A percentile compares a stretch with the other conserved stretches of the same genome.
Conservation (phyloP, 2,888 invertebrate genomes). For the Mamestra brassicae region DNA sequence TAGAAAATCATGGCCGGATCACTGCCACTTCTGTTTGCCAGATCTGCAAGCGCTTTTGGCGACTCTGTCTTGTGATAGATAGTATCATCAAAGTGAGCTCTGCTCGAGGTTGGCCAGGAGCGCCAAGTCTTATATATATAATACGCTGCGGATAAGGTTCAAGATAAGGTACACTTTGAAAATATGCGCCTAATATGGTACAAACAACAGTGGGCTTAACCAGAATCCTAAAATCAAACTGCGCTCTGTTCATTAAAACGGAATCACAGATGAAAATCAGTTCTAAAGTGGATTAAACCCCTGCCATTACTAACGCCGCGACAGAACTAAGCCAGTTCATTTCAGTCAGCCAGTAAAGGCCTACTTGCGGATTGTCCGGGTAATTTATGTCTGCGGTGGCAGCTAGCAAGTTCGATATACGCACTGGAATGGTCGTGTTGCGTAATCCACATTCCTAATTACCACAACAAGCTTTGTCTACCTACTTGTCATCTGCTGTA, state of each 20-base stretch:
- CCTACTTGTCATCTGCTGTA: constrained; percentile 24
- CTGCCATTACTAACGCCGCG: constrained; percentile 48
- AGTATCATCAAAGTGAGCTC: too few species aligned
- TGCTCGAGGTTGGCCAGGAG: too few species aligned
- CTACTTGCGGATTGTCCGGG: constrained; percentile 62
- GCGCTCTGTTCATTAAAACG: constrained; percentile 37
- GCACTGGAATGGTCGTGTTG: constrained; percentile 54
- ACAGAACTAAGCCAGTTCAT: constrained; percentile 61
- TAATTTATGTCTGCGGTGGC: constrained; percentile 66
- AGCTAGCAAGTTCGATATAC: constrained; percentile 58
- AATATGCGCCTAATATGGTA: background rate
- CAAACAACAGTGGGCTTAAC: background rate
- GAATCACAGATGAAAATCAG: constrained; percentile 51
- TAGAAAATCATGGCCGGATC: too few species aligned
- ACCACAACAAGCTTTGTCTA: constrained; percentile 49
- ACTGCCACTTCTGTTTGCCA: too few species aligned
- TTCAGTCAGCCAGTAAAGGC: constrained; percentile 63
- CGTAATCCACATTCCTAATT: constrained; percentile 63
- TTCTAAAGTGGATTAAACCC: constrained; percentile 52
- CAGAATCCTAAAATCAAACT: constrained; percentile 9
- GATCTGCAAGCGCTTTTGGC: too few species aligned
- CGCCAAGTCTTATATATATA: too few species aligned
- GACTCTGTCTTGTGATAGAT: too few species aligned
- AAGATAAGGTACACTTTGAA: background rate
- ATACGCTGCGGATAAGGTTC: background rate